Percentiles rank a stretch among this genome's conserved stretches.
These are phyloP conservation scores for Maniola hyperantus DNA, from an alignment of 2,888 invertebrate genomes.

Conservation along the genomic window DNA sequence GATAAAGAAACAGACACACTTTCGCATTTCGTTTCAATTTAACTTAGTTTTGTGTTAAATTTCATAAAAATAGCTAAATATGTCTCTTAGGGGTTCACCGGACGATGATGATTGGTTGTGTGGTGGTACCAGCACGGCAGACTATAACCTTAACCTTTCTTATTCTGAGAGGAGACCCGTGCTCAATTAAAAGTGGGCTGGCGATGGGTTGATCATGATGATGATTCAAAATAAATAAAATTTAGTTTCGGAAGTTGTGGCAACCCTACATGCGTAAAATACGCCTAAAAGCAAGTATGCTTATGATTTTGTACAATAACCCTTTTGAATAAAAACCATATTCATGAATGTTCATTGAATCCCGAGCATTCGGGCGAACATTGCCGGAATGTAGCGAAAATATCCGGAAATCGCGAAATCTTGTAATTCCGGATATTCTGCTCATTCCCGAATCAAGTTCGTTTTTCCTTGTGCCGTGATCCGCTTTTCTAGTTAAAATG, in stretches of 20 bases:
- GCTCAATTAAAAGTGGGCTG: no score
- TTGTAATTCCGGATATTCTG: conserved; percentile 13
- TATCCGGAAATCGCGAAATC: conserved; percentile 12
- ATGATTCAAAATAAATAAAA: no score
- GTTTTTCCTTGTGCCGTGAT: not conserved
- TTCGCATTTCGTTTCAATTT: no score
- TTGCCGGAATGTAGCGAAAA: conserved; percentile 11
- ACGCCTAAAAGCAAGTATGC: not conserved
- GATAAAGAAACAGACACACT: no score
- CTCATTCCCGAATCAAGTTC: conserved; percentile 10
- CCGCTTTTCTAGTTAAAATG: conserved; percentile 1
- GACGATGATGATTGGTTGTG: no score
- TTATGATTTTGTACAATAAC: conserved; percentile 10
- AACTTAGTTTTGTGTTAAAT: no score
- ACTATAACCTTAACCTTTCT: no score
- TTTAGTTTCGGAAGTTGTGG: not conserved
- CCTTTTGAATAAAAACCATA: conserved; percentile 15
- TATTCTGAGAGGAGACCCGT: no score
- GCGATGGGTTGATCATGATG: no score
- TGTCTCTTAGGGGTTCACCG: no score
- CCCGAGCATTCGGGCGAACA: conserved; percentile 1
- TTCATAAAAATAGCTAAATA: no score
- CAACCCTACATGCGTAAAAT: not conserved
- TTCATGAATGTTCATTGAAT: conserved; percentile 22
- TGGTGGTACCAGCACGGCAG: no score